Conservation (phyloP, 2,113 vertebrate genomes). For the Microcebus griseorufus region DNA sequence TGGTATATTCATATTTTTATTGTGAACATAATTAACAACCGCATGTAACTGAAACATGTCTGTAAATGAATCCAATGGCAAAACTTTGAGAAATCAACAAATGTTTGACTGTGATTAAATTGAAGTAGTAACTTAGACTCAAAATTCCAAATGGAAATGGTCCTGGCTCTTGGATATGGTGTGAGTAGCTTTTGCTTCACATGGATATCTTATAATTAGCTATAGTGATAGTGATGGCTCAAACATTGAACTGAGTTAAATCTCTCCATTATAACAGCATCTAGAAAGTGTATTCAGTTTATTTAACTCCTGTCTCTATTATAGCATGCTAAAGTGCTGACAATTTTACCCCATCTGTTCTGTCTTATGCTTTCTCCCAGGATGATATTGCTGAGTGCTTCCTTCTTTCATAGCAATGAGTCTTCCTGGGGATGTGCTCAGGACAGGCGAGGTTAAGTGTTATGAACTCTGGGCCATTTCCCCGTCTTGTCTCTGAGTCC, state of each 20-base stretch:
- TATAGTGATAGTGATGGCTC: neutral
- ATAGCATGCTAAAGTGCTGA: neutral
- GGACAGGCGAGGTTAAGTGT: too few species aligned
- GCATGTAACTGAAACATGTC: rapidly evolving
- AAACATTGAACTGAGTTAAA: neutral
- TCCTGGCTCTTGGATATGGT: too few species aligned
- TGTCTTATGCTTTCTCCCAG: neutral
- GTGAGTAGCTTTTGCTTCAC: neutral
- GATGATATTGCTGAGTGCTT: neutral
- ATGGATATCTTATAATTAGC: neutral
- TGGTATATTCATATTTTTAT: neutral
- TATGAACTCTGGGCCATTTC: neutral
- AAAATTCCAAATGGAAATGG: neutral
- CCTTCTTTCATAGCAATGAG: neutral
- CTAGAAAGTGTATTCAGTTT: neutral
- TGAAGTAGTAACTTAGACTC: neutral
- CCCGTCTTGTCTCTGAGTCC: neutral
- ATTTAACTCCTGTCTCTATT: neutral
- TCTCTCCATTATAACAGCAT: neutral
- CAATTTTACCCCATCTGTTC: neutral
- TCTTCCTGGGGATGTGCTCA: neutral
- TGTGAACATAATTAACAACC: neutral
- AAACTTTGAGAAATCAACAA: neutral
- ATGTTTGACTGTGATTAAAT: neutral
- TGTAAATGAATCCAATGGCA: neutral